Evolutionary conservation across 2,797 vertebrate genomes (phyloP), one percentile per base, ranked within the genome.

Genomic region (Hapalemur alaotrensis): DNA sequence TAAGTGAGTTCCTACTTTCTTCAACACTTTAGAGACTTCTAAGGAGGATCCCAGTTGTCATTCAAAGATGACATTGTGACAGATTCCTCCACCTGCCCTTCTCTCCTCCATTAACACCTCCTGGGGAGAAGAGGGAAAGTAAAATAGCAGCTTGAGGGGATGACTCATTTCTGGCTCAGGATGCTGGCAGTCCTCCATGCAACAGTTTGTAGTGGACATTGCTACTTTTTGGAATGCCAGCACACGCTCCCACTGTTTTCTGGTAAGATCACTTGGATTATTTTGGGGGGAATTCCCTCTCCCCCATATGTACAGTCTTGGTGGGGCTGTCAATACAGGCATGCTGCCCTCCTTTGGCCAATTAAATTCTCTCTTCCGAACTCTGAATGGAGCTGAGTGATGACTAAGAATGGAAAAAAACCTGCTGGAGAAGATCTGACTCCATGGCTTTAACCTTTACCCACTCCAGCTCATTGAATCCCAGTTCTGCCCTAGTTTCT

Each of bases 201-300:
- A 54, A 20, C 22, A 65, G 57, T 50, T 79, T 67, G 18, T 22
- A 67, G 63, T 28, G 89, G 89, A 93, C 25, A 69, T 20, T 20
- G 63, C 41, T 80, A 4, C 61, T 46, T 82, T 92, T 96, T 95
- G 91, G 25, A 70, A 75, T 63, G 46, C 81, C 22, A 84, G 35
- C 32, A 89, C 22, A 82, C 8, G 25, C 28, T 65, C 72, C 22
- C 38, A 23, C 48, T 75, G 85, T 61, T 82, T 78, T 86, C 63
- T 94, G 83, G 18, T 95, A 87, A 96, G 20, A 75, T 87, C 59
- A 23, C 83, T 76, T 91, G 85, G 41, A 54, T 89, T 96, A 43
- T 92, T 59, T 80, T 1, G 10, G 8, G 15, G 43, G 30, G 28
- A 38, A 41, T 86, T 94, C 73, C 65, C 82, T 93, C 20, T n/a